A percentile compares a stretch with the other conserved stretches of the same genome.
Evolutionary conservation across 2,113 vertebrate genomes (phyloP).

Genomic region (Dermatemys mawii): DNA sequence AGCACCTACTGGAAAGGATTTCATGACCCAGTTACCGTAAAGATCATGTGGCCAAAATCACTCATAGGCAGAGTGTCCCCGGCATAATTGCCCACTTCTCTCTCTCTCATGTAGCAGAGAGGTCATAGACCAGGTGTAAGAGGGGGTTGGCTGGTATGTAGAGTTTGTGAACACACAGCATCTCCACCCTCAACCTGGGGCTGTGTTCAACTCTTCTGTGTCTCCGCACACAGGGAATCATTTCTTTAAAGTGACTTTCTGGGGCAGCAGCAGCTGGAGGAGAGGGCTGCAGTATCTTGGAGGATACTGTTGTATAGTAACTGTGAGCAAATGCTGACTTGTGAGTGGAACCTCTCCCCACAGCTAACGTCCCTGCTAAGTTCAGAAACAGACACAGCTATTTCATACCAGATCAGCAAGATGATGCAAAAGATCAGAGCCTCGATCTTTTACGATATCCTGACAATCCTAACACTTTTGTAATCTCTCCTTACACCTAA

Average conservation of each 20-base stretch:
- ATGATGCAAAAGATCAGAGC: constrained; percentile 61
- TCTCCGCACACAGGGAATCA: background rate
- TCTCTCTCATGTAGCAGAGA: background rate
- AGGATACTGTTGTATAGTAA: background rate
- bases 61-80: background rate
- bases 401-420: constrained; percentile 53
- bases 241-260: background rate
- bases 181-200: background rate
- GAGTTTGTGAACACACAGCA: background rate
- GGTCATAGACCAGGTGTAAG: constrained; percentile 13
- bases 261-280: background rate
- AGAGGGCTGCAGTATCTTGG: constrained; percentile 25
- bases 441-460: constrained; percentile 65
- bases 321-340: constrained; percentile 27
- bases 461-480: background rate
- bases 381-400: constrained; percentile 27
- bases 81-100: background rate
- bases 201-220: background rate
- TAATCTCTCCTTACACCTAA: constrained; percentile 25
- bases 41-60: constrained; percentile 12
- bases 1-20: background rate
- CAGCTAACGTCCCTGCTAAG: constrained; percentile 33
- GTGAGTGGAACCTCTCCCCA: constrained; percentile 33
- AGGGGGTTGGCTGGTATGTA: background rate
- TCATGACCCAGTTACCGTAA: background rate